Base-by-base conservation (phyloP, 2,888 invertebrate species). In the Leptarthrus brevirostris region DNA sequence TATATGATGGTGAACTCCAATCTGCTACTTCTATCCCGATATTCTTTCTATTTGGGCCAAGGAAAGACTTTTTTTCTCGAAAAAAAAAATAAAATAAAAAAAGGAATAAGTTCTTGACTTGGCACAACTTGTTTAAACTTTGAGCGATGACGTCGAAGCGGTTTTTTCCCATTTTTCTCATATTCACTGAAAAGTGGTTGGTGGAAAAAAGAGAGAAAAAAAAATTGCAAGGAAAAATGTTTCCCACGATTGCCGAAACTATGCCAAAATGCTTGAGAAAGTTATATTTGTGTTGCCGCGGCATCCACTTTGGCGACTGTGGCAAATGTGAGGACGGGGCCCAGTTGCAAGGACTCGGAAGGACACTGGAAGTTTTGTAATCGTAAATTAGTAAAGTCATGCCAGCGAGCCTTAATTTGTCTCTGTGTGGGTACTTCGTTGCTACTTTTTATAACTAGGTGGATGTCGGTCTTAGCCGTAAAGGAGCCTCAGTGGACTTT, bases 81-180 rank as follows among this genome's bases (percentile, higher is more conserved):
- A 49, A 16, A 40, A 30, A 30, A 30, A 30, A 30, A 30, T 30
- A 30, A 4, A 44, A 4, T 44, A 12, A 44, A 14, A 14, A 4
- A 24, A 61, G 40, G 34, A 61, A 40, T 40, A 61, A 64, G 44
- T 64, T 64, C 47, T 47, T 64, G 64, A 44, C 47, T 64, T 64
- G 44, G 44, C 47, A 64, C 64, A 64, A 64, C 44, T 64, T 64
- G 64, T 64, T 64, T 64, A 64, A 64, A 64, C 44, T 64, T 64
- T 64, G 47, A 64, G 36, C 64, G 40, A 64, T 64, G 64, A 64
- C 64, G 64, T 64, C 64, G 44, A 24, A 16, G 47, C 24, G 44
- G 22, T 47, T 64, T 64, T 61, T 58, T 56, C 61, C 36, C 20
- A 30, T 61, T 40, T 44, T 47, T 36, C 8, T 18, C 30, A n/a